phyloP scores from a whole-genome alignment of 2,888 invertebrate species.

The Sipha maydis region DNA sequence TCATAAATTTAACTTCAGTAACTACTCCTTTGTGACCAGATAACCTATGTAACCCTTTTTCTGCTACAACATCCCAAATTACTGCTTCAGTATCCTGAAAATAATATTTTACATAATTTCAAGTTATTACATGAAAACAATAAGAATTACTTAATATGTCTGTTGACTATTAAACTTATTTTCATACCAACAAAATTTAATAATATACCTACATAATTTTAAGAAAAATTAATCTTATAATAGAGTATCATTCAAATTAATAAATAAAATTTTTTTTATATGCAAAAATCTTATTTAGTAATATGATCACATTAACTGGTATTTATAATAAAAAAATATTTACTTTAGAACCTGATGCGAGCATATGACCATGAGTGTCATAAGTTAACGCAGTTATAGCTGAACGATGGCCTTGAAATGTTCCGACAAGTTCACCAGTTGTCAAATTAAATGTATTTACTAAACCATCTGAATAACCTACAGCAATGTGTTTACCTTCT shows the following conservation, averaged over 20 bases:
- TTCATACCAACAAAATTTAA: background rate
- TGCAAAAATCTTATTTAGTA: background rate
- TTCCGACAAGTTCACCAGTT: slow-evolving; percentile 77
- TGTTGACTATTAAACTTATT: background rate
- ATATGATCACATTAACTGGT: background rate
- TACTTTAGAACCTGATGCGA: slow-evolving; percentile 90
- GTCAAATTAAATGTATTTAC: slow-evolving; percentile 84
- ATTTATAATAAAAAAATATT: slow-evolving; percentile 42
- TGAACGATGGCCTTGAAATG: slow-evolving; percentile 86
- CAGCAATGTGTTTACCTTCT: slow-evolving; percentile 74
- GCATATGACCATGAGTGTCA: slow-evolving; percentile 82
- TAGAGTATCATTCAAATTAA: background rate
- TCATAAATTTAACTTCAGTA: slow-evolving; percentile 82
- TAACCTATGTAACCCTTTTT: slow-evolving; percentile 87
- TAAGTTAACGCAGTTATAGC: slow-evolving; percentile 85
- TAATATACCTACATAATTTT: background rate
- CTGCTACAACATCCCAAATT: slow-evolving; percentile 93
- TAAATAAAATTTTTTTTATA: background rate
- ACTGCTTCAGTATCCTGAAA: slow-evolving; percentile 90
- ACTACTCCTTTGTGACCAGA: slow-evolving; percentile 91
- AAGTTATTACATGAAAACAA: background rate
- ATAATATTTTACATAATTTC: slow-evolving; percentile 18
- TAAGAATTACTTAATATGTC: background rate
- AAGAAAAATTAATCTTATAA: background rate
- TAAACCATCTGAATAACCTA: slow-evolving; percentile 91